Evolutionary conservation across 2,797 vertebrate species (phyloP).

Genomic region (Paratrypauchen microcephalus): DNA sequence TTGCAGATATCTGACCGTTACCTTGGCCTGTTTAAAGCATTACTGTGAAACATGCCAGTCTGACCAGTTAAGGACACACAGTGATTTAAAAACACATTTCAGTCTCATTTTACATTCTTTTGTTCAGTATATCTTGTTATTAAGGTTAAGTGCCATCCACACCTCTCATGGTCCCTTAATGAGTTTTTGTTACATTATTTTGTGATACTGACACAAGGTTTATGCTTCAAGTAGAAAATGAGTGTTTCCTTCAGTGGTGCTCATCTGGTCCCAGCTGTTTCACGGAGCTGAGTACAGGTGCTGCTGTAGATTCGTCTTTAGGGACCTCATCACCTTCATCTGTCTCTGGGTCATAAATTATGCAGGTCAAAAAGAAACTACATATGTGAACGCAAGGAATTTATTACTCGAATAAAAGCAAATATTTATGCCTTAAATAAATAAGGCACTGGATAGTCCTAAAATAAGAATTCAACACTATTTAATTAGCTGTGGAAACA

Average conservation of each 20-base stretch:
- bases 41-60: no score
- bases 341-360: slow-evolving; percentile 1
- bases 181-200: background rate
- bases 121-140: background rate
- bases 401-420: background rate
- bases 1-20: no score
- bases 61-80: no score
- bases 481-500: no score
- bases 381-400: background rate
- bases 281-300: slow-evolving; percentile 11
- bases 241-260: background rate
- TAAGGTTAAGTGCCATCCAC: background rate
- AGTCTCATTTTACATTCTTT: background rate
- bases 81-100: background rate
- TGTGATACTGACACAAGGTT: background rate
- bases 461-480: background rate
- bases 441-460: background rate
- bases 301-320: slow-evolving; percentile 4
- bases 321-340: slow-evolving; percentile 6
- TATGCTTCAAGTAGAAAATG: background rate
- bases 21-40: no score
- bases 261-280: slow-evolving; percentile 3
- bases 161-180: background rate
- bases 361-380: slow-evolving; percentile 4
- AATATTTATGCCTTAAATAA: background rate